Evolutionary conservation across 2,888 invertebrate species (phyloP).

Genomic region (Microchrysa polita): DNA sequence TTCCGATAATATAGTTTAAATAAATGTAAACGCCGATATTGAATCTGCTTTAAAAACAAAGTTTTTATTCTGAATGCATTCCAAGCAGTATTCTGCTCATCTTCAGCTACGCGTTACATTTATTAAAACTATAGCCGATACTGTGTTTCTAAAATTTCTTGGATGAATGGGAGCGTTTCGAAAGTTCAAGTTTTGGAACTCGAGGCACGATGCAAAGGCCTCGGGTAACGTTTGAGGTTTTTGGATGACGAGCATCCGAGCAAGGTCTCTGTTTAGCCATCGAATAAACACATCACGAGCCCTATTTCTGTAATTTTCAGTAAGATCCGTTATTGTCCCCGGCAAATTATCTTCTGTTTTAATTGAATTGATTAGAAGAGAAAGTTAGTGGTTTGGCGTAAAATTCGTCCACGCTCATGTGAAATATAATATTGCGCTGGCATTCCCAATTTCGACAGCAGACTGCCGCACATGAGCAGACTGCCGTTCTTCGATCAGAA

Average conservation of each 20-base stretch:
- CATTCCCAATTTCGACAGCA: too few relatives aligned
- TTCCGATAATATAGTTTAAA: too few relatives aligned
- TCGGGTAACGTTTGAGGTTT: slow-evolving; percentile 35
- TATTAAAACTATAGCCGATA: neutral
- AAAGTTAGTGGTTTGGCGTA: slow-evolving; percentile 44
- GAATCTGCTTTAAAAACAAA: too few relatives aligned
- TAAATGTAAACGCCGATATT: too few relatives aligned
- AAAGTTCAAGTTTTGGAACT: slow-evolving; percentile 37
- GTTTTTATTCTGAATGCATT: too few relatives aligned
- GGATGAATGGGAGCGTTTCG: slow-evolving; percentile 16
- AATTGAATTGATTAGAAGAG: slow-evolving; percentile 15
- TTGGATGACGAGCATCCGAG: slow-evolving; percentile 32
- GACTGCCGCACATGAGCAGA: too few relatives aligned
- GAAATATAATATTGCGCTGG: slow-evolving; percentile 48
- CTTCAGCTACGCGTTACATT: neutral
- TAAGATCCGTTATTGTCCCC: neutral
- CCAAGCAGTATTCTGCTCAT: too few relatives aligned
- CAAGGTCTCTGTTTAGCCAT: slow-evolving; percentile 34
- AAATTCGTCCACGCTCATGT: slow-evolving; percentile 48
- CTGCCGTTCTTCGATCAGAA: too few relatives aligned
- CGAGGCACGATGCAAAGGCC: slow-evolving; percentile 37
- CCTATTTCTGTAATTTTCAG: slow-evolving; percentile 9
- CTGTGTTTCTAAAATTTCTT: neutral
- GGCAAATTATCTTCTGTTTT: slow-evolving; percentile 18
- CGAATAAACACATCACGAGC: slow-evolving; percentile 7